Percentiles rank a stretch among this genome's conserved stretches.
phyloP scores from a whole-genome alignment of 1,140 invertebrate species.

The Araneus ventricosus region DNA sequence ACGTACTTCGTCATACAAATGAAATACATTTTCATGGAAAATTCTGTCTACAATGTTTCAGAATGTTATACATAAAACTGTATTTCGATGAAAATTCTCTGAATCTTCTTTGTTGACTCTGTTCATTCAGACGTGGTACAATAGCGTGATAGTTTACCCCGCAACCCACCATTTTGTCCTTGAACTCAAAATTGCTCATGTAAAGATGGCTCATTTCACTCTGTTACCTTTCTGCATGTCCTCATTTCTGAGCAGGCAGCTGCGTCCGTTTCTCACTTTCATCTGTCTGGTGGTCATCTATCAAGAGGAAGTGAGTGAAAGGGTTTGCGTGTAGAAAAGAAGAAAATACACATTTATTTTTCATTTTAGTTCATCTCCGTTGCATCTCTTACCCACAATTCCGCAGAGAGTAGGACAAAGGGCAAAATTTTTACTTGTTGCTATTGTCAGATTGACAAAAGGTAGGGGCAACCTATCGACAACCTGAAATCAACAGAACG shows the following conservation, averaged over 20 bases:
- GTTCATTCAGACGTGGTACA: background rate
- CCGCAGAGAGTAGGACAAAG: background rate
- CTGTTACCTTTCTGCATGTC: background rate
- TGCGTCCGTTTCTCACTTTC: background rate
- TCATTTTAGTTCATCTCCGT: background rate
- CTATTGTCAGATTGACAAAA: background rate
- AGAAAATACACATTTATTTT: background rate
- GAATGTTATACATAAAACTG: background rate
- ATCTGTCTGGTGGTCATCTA: background rate
- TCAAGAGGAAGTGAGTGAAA: background rate
- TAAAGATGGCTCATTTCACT: background rate
- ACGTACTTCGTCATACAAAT: no score
- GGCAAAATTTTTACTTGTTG: background rate
- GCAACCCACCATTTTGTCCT: background rate
- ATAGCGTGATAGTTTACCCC: constrained; percentile 18
- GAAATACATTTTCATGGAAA: no score
- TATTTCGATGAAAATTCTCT: background rate
- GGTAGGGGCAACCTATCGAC: background rate
- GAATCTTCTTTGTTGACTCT: background rate
- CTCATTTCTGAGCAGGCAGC: background rate
- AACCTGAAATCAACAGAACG: background rate
- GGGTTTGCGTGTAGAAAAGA: background rate
- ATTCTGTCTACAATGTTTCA: no score
- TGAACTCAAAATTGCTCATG: constrained; percentile 24
- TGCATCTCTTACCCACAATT: background rate